Evolutionary conservation across 2,113 vertebrate species (phyloP), one percentile per base, ranked within the genome.

Genomic region (Leucosticte australis): DNA sequence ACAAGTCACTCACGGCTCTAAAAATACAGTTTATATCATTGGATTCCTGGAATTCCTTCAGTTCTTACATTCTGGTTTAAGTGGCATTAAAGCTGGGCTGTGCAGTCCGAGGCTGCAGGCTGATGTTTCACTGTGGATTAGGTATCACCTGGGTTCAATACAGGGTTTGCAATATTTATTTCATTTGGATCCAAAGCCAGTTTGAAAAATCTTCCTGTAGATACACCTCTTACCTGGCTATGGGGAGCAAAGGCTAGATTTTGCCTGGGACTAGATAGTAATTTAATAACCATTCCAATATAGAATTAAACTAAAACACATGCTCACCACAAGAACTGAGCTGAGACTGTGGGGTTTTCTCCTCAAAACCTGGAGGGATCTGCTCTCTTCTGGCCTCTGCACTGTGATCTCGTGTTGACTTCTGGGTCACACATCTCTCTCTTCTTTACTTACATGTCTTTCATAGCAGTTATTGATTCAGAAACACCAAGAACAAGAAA

Each of bases 1-100:
- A 97, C 96, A 87, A 97, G 97, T 98, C 98, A 99, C 98, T 98
- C 98, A 98, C 98, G 83, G 95, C 94, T 98, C 99, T 99, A 99
- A 99, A 99, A 99, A 99, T 99, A 99, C 95, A 94, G 87, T 98
- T 98, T 98, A 97, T 98, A 99, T 99, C 98, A 98, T 93, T 90
- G 94, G 98, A 99, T 99, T 99, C 98, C 97, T 98, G 81, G 94
- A 98, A 99, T 99, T 98, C 98, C 97, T 98, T 97, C 96, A 97
- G 98, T 97, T 98, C 98, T 97, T 98, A 98, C 98, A 97, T 98
- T 97, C 98, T 98, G 98, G 98, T 98, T 98, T 98, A 97, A 98
- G 98, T 98, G 98, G 98, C 98, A 98, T 98, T 98, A 98, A 97
- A 98, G 97, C 97, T 49, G 82, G 95, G 93, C 96, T 97, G 89